A percentile compares a stretch with the other conserved stretches of the same genome.
Conservation (phyloP, 2,888 invertebrate genomes). For the Periphyllus acericola region DNA sequence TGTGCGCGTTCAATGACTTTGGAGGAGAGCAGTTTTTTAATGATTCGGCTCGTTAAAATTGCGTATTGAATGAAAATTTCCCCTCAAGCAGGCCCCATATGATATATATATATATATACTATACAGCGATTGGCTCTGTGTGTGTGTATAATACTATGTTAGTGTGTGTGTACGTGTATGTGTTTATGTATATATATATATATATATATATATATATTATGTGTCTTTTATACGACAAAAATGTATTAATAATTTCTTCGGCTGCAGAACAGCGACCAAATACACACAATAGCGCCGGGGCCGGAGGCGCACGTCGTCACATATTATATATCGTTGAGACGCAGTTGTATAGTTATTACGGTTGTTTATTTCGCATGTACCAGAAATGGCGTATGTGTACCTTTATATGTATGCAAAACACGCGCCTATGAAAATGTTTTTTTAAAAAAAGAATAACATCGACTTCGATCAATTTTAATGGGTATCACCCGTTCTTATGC, state of each 20-base stretch:
- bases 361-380: conserved; percentile 14
- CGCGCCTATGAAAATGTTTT: background rate
- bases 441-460: no score
- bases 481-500: background rate
- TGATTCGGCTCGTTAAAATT: background rate
- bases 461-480: conserved; percentile 10
- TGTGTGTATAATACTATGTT: background rate
- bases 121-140: background rate
- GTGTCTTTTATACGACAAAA: background rate
- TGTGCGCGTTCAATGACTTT: conserved; percentile 1
- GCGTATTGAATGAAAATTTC: background rate
- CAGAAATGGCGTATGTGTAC: background rate
- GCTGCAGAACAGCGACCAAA: background rate
- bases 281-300: conserved; percentile 2
- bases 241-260: background rate
- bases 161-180: background rate
- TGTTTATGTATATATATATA: background rate
- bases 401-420: background rate
- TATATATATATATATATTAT: background rate
- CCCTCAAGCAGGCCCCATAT: background rate
- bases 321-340: background rate
- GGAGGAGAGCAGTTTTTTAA: background rate
- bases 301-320: background rate
- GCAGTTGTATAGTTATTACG: background rate
- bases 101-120: background rate